A percentile compares a stretch with the other conserved stretches of the same genome.
Evolutionary conservation across 2,113 vertebrate species (phyloP).

Genomic region (Microcebus ravelobensis): DNA sequence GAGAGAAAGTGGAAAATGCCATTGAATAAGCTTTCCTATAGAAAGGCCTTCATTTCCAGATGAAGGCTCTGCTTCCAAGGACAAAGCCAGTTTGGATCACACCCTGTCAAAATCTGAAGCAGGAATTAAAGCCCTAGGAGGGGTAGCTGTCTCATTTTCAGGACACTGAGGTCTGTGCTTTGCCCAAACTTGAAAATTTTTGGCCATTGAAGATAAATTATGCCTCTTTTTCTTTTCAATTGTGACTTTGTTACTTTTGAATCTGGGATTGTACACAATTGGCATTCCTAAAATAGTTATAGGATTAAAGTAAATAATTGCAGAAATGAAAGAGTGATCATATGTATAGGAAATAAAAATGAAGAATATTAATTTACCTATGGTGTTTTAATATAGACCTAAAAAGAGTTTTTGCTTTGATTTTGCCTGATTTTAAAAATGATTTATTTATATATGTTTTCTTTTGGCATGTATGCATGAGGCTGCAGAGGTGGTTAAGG

Average conservation of each 20-base stretch:
- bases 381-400: neutral
- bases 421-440: neutral
- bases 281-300: neutral
- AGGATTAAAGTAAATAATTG: neutral
- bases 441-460: neutral
- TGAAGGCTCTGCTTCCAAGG: neutral
- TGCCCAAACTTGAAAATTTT: neutral
- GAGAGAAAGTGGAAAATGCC: neutral
- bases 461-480: neutral
- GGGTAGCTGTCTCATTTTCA: neutral
- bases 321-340: neutral
- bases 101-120: neutral
- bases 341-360: neutral
- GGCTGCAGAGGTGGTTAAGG: neutral
- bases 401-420: neutral
- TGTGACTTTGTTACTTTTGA: neutral
- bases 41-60: neutral
- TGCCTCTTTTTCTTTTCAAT: neutral
- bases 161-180: neutral
- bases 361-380: conserved; percentile 16
- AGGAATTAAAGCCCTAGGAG: neutral
- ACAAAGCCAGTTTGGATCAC: neutral
- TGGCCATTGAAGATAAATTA: neutral
- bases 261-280: neutral
- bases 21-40: neutral